These are phyloP conservation scores for Hydriomena furcata DNA, from an alignment of 2,888 invertebrate genomes.

Conservation along the genomic window DNA sequence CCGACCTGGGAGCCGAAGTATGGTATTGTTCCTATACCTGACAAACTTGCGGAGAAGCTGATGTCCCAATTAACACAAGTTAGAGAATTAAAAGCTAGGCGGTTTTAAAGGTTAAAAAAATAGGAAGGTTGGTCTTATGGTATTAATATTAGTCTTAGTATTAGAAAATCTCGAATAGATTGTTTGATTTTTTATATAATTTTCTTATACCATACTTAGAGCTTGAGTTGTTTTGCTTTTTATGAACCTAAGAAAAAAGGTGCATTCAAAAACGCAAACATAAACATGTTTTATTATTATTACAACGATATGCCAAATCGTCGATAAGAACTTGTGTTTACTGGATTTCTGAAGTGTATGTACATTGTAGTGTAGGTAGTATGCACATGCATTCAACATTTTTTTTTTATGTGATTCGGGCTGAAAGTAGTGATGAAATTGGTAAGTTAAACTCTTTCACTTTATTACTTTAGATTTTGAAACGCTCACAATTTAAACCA, in stretches of 20 bases:
- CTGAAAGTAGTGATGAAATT: conserved; percentile 19
- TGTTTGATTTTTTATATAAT: neutral
- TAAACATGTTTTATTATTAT: neutral
- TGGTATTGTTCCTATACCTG: conserved; percentile 64
- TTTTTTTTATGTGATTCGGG: neutral
- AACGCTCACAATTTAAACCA: neutral
- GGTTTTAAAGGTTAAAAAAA: too few species aligned
- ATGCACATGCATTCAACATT: too few species aligned
- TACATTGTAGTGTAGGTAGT: neutral
- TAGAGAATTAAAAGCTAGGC: conserved; percentile 36
- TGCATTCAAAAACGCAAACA: neutral
- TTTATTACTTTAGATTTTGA: neutral
- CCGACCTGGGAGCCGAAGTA: conserved; percentile 57
- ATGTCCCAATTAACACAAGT: conserved; percentile 50
- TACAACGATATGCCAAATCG: neutral
- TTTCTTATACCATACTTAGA: neutral
- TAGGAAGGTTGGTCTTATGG: too few species aligned
- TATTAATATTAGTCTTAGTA: too few species aligned
- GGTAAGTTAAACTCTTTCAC: conserved; percentile 13
- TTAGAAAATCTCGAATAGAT: too few species aligned
- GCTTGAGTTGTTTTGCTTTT: too few species aligned
- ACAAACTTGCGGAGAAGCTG: conserved; percentile 55
- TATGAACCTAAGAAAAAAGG: neutral
- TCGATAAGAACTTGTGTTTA: conserved; percentile 5
- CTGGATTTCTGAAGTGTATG: neutral